These are phyloP conservation scores for Tipula helvola DNA, from an alignment of 2,888 invertebrate genomes.

Conservation along the genomic window DNA sequence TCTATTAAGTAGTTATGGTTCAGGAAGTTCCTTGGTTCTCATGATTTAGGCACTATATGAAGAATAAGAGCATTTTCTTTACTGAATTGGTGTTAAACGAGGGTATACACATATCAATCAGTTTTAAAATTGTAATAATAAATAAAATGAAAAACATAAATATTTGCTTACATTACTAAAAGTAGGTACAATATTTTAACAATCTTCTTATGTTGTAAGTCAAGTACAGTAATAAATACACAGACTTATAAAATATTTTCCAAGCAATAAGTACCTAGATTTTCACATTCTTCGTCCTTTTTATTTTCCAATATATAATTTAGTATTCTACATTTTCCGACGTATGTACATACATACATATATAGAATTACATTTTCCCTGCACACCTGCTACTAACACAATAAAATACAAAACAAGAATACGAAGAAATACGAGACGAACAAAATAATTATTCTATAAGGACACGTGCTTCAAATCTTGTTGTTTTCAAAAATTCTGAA, in stretches of 20 bases:
- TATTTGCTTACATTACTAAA: too few species aligned
- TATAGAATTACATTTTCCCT: not conserved
- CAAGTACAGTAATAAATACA: not conserved
- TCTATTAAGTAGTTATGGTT: too few species aligned
- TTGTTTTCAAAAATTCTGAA: not conserved
- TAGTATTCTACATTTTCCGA: not conserved
- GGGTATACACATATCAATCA: too few species aligned
- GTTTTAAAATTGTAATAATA: too few species aligned
- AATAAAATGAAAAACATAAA: too few species aligned
- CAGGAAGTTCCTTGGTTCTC: too few species aligned
- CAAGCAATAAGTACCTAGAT: not conserved
- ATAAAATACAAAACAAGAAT: not conserved
- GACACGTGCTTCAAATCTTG: not conserved
- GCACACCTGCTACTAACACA: not conserved
- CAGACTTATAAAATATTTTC: not conserved
- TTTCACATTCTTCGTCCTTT: not conserved
- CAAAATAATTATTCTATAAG: not conserved
- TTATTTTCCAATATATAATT: too few species aligned
- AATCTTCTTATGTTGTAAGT: not conserved
- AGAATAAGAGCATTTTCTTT: too few species aligned
- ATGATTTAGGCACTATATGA: too few species aligned
- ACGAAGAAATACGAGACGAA: not conserved
- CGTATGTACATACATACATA: not conserved
- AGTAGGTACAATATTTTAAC: too few species aligned
- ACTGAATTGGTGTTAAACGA: too few species aligned